Conservation (phyloP, 2,797 vertebrate genomes). For the Anisognathus igniventris region DNA sequence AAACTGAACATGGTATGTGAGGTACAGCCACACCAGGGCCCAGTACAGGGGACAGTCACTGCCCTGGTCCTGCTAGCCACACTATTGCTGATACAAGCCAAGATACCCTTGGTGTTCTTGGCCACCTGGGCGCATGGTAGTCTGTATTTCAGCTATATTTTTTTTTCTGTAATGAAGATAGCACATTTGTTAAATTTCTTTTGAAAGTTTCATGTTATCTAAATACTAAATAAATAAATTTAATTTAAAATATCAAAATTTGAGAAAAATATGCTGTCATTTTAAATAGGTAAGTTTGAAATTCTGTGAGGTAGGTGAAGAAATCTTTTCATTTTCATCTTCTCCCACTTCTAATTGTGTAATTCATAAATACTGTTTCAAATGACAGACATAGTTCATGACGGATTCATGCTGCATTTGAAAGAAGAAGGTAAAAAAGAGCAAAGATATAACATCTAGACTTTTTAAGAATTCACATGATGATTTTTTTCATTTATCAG, state of each 20-base stretch:
- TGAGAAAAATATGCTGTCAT: neutral
- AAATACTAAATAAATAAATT: neutral
- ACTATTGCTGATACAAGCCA: neutral
- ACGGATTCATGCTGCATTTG: neutral
- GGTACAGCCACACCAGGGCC: neutral
- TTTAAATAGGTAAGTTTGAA: neutral
- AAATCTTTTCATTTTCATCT: neutral
- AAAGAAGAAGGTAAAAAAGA: neutral
- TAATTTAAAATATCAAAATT: neutral
- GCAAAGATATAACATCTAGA: neutral
- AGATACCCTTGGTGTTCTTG: no score
- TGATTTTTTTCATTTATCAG: neutral
- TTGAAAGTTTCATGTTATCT: neutral
- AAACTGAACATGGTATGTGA: neutral
- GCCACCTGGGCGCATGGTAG: no score
- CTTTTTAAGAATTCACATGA: neutral
- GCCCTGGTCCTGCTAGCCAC: neutral
- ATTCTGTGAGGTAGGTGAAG: neutral
- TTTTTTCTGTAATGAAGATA: neutral
- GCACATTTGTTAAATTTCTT: neutral
- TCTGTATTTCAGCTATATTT: rapidly evolving
- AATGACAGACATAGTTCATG: neutral
- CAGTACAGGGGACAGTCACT: rapidly evolving
- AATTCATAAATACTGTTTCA: neutral
- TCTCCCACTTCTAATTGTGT: neutral